A percentile compares a stretch with the other conserved stretches of the same genome.
phyloP scores from a whole-genome alignment of 2,113 vertebrate genomes.

The Epinephelus lanceolatus region DNA sequence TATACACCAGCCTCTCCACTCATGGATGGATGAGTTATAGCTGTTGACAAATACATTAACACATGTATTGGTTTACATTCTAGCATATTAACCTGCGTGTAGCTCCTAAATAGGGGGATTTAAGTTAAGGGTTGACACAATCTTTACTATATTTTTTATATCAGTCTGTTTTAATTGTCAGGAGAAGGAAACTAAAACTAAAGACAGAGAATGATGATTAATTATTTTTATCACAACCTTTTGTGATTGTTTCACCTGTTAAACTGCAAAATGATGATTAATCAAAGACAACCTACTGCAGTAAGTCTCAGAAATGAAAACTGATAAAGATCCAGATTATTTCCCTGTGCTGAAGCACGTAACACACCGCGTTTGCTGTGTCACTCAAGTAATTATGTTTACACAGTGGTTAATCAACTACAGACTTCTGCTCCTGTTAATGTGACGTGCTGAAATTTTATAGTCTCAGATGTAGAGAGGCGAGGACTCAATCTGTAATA shows the following conservation, averaged over 20 bases:
- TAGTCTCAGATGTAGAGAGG: background rate
- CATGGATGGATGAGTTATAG: too few species aligned
- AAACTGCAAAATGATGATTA: background rate
- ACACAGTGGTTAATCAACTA: background rate
- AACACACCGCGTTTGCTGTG: background rate
- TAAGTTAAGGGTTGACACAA: background rate
- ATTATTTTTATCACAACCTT: background rate
- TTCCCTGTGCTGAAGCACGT: rapidly evolving
- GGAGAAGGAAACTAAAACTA: background rate
- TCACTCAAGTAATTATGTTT: background rate
- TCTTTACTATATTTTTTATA: background rate
- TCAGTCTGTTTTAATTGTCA: background rate
- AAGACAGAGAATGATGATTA: background rate
- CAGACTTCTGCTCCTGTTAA: background rate
- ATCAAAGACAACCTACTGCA: background rate
- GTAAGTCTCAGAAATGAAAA: background rate
- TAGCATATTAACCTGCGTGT: too few species aligned
- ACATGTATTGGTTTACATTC: too few species aligned
- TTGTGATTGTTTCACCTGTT: background rate
- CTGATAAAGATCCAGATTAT: background rate
- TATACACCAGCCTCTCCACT: too few species aligned
- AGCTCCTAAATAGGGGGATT: background rate
- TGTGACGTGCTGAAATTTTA: background rate
- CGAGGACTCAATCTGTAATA: background rate
- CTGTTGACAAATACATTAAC: too few species aligned